Evolutionary conservation across 92 coral and sea anemone species (phyloP), one percentile per base, ranked within the genome.

Genomic region (Blastomussa wellsi): DNA sequence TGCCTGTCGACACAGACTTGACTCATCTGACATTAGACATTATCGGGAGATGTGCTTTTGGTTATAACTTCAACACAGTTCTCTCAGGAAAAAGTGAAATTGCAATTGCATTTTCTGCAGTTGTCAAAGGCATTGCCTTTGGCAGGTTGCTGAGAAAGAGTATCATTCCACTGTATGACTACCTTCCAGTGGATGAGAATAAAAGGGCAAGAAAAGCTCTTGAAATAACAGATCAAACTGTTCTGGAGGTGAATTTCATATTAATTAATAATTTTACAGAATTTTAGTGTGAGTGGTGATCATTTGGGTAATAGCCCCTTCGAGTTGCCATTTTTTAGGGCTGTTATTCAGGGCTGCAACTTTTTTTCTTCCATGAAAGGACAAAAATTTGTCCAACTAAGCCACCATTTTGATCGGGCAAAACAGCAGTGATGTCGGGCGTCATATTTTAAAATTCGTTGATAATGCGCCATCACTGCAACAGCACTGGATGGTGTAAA

Each of bases 1-100:
- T 87, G 35, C 35, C 52, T 44, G 80, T 75, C 17, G 80, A 76
- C 19, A 57, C 10, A 19, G 93, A 86, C 66, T 65, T 92, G 66
- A 75, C 47, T 37, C 93, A 83, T 84, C 60, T 83, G 64, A 77
- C 95, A 9, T 85, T 92, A 32, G 95, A 92, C 48, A 53, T 92
- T 29, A 90, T 92, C 24, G 95, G 95, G 13, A 62, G 88, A 68
- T 90, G 93, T 76, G 93, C 95, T n/a, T 92, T 92, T 80, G 91
- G 95, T 14, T 92, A 78, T 42, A 52, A 86, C 38, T 92, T 92
- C 79, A 72, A 90, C 75, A 83, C 95, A 12, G 81, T 86, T 29
- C 62, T 87, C 11, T 79, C 82, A 36, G 91, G 91, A n/a, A 89
- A 90, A 32, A 82, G 60, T 51, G 73, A 67, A 33, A 32, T 90